A percentile compares a stretch with the other conserved stretches of the same genome.
phyloP scores from a whole-genome alignment of 2,797 vertebrate genomes.

The Thripadectes ignobilis region DNA sequence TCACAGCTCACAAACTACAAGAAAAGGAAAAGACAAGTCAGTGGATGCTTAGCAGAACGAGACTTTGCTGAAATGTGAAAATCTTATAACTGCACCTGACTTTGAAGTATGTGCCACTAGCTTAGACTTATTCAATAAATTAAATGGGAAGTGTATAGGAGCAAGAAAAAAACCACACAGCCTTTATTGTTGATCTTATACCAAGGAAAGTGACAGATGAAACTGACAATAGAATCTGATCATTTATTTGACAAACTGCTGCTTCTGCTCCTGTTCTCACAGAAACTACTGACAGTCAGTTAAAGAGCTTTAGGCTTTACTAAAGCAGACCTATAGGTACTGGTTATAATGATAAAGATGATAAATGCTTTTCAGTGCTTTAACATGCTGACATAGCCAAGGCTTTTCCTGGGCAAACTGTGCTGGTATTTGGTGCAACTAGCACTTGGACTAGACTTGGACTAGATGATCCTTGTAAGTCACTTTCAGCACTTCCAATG shows the following conservation, averaged over 20 bases:
- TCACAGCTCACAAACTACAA: not conserved
- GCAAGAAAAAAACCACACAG: not conserved
- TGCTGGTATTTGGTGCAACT: not conserved
- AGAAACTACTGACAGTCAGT: not conserved
- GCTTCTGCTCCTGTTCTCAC: not conserved
- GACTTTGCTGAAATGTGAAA: not conserved
- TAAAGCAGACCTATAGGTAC: not conserved
- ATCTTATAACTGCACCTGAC: not conserved
- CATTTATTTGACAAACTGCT: not conserved
- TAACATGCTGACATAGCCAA: not conserved
- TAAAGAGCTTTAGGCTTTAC: not conserved
- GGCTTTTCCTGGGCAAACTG: not conserved
- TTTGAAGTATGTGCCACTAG: not conserved
- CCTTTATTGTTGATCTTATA: not conserved
- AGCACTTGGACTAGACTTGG: not conserved
- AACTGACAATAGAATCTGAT: not conserved
- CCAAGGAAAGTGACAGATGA: not conserved
- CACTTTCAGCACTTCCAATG: conserved; percentile 76
- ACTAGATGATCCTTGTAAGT: not conserved
- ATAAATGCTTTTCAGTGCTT: not conserved
- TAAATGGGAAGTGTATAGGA: not conserved
- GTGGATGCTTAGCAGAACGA: not conserved
- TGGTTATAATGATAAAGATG: not conserved
- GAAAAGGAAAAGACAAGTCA: not conserved
- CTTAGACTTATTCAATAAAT: not conserved